These are phyloP conservation scores for Ellobius talpinus DNA, from an alignment of 2,113 vertebrate species.

Conservation along the genomic window DNA sequence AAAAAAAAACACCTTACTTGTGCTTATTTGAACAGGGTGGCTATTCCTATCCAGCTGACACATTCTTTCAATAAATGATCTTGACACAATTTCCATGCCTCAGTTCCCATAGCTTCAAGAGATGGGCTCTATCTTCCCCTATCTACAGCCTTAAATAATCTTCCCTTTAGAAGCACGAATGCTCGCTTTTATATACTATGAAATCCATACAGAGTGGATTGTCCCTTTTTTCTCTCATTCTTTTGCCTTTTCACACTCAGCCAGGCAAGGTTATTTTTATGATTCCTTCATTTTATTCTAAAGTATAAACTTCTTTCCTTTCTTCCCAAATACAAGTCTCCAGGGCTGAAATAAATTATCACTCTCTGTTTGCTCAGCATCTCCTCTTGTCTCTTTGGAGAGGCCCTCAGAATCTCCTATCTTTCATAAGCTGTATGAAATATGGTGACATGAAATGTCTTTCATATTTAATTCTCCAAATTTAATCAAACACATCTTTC, in stretches of 20 bases:
- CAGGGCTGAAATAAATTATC: conserved; percentile 12
- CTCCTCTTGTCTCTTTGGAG: background rate
- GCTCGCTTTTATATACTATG: background rate
- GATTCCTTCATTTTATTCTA: conserved; percentile 23
- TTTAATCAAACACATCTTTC: conserved; percentile 27
- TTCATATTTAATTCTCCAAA: conserved; percentile 22
- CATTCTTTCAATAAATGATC: background rate
- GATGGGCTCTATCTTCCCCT: background rate
- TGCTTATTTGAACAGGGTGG: background rate
- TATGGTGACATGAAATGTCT: background rate
- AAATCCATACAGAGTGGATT: background rate
- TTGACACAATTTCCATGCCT: background rate
- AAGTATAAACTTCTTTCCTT: conserved; percentile 11
- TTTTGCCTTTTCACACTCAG: background rate
- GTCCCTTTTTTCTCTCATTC: background rate
- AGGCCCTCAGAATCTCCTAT: background rate
- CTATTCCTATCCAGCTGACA: background rate
- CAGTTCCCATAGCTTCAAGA: background rate
- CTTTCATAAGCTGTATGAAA: background rate
- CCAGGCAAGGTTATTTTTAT: background rate
- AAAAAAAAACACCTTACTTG: background rate
- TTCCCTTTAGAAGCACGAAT: background rate
- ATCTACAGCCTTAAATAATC: background rate
- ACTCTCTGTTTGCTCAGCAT: background rate
- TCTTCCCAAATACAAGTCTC: background rate